Evolutionary conservation across 2,113 vertebrate species (phyloP).

Genomic region (Phainopepla nitens): DNA sequence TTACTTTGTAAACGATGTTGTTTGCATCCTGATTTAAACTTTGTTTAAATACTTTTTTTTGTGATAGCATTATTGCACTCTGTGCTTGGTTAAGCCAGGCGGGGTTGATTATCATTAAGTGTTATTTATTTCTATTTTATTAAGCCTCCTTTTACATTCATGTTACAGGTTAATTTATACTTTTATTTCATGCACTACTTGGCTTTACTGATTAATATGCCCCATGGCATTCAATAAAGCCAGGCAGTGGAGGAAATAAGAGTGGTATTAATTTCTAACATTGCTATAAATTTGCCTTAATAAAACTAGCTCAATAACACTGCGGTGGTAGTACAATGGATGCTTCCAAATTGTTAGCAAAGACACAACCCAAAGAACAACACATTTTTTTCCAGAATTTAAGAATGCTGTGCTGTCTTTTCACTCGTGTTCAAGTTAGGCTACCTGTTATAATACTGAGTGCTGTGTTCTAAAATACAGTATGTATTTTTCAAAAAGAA

Average conservation of each 20-base stretch:
- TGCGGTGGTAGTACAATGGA: conserved; percentile 72
- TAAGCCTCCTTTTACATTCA: conserved; percentile 78
- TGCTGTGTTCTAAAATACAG: background rate
- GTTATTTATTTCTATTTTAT: conserved; percentile 84
- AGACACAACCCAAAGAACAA: conserved; percentile 66
- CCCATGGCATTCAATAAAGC: conserved; percentile 84
- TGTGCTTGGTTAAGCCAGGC: conserved; percentile 69
- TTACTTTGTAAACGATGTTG: conserved; percentile 10
- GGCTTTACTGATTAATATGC: conserved; percentile 86
- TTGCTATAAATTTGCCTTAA: conserved; percentile 84
- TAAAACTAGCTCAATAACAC: conserved; percentile 79
- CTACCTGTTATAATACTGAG: background rate
- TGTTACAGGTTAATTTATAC: conserved; percentile 84
- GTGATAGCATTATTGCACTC: conserved; percentile 60
- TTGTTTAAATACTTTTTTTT: conserved; percentile 61
- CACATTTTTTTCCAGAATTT: conserved; percentile 42
- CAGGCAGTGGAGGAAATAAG: conserved; percentile 79
- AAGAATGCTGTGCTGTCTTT: conserved; percentile 18
- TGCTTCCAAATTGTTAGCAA: conserved; percentile 73
- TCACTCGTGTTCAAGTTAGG: background rate
- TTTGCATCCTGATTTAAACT: conserved; percentile 43
- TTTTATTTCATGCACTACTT: conserved; percentile 86
- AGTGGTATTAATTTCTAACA: conserved; percentile 84
- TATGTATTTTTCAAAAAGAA: background rate
- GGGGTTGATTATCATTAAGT: conserved; percentile 78